phyloP scores from a whole-genome alignment of 2,888 invertebrate genomes.

The Cephus pulcher region DNA sequence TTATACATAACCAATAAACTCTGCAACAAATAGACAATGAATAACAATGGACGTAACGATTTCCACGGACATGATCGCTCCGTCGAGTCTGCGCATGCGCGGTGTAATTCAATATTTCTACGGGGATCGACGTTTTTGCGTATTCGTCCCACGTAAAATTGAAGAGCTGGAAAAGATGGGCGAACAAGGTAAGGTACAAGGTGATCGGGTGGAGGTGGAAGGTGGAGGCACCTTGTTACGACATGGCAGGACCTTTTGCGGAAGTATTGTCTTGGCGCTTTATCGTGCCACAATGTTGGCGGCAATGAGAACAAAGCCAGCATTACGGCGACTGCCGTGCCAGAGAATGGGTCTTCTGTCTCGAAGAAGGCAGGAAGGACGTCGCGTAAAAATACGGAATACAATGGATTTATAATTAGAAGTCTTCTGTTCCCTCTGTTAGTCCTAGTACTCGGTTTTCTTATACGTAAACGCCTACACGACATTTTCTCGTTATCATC shows the following conservation, averaged over 20 bases:
- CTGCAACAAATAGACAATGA: too few species aligned
- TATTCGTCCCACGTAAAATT: not conserved
- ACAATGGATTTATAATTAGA: slow-evolving; percentile 57
- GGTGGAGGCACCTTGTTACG: slow-evolving; percentile 47
- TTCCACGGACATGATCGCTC: too few species aligned
- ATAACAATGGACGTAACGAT: too few species aligned
- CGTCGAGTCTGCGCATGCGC: too few species aligned
- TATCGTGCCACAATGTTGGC: slow-evolving; percentile 59
- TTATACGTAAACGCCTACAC: too few species aligned
- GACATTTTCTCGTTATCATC: too few species aligned
- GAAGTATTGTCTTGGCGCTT: slow-evolving; percentile 55
- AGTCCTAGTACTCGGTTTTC: too few species aligned
- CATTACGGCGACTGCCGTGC: slow-evolving; percentile 53
- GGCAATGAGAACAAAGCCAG: slow-evolving; percentile 56
- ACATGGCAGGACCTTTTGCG: slow-evolving; percentile 47
- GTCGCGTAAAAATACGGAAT: slow-evolving; percentile 50
- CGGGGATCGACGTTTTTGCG: too few species aligned
- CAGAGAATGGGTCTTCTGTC: slow-evolving; percentile 41
- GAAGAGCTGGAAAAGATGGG: not conserved
- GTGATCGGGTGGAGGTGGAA: slow-evolving; percentile 21
- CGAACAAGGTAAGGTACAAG: too few species aligned
- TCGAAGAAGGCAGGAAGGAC: slow-evolving; percentile 42
- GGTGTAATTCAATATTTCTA: too few species aligned
- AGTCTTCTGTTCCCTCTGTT: not conserved
- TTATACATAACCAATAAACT: too few species aligned